Evolutionary conservation across 2,113 vertebrate species (phyloP).

Genomic region (Podarcis cretensis): DNA sequence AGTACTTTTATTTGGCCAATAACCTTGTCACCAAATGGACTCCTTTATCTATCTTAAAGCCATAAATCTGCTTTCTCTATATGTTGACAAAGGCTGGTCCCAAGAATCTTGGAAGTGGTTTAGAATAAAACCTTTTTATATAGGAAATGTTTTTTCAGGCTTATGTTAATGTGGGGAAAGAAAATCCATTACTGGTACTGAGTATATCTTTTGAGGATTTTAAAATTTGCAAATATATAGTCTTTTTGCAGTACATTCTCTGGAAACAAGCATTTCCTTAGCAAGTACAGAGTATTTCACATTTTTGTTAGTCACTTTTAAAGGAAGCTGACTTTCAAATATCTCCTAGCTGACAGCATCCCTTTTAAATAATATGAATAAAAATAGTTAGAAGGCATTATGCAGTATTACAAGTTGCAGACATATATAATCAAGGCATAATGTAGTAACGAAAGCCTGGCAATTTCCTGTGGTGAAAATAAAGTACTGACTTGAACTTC

Average conservation of each 20-base stretch:
- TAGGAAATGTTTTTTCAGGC: neutral
- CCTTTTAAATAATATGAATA: constrained; percentile 30
- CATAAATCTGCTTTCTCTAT: neutral
- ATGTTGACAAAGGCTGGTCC: neutral
- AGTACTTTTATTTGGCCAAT: neutral
- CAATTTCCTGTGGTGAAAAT: constrained; percentile 49
- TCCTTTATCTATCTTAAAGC: neutral
- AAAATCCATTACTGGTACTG: neutral
- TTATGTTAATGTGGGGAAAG: neutral
- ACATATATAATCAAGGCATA: constrained; percentile 36
- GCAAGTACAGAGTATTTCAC: neutral
- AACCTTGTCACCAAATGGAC: neutral
- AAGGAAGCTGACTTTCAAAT: neutral
- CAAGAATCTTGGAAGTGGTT: neutral
- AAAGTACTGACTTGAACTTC: constrained; percentile 38
- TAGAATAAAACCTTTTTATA: neutral
- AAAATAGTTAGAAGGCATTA: constrained; percentile 18
- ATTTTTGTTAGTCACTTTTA: constrained; percentile 31
- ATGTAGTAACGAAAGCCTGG: constrained; percentile 26
- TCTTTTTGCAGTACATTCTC: neutral
- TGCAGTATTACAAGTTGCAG: constrained; percentile 16
- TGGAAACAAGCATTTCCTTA: neutral
- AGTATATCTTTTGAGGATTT: neutral
- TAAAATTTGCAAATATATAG: neutral
- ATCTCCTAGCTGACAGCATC: neutral